These are phyloP conservation scores for Nineta flava DNA, from an alignment of 2,888 invertebrate species.

Conservation along the genomic window DNA sequence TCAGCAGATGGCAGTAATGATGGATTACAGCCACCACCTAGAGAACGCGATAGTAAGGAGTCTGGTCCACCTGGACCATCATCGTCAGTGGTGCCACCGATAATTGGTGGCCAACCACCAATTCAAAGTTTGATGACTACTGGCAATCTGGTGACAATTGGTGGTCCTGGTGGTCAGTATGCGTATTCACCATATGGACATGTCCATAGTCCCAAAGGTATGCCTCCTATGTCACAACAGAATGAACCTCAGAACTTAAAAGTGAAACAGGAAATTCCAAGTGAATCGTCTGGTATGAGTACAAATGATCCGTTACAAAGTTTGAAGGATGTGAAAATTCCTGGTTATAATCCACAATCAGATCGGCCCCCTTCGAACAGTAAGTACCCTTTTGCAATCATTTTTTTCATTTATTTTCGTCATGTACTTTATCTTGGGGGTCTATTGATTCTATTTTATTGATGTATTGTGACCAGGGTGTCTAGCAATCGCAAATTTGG, in stretches of 20 bases:
- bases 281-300: conserved; percentile 21
- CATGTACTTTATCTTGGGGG: too few species aligned
- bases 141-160: conserved; percentile 42
- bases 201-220: conserved; percentile 2
- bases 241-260: conserved; percentile 57
- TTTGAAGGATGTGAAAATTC: conserved; percentile 64
- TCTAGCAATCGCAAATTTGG: too few species aligned
- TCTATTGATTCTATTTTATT: too few species aligned
- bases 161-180: conserved; percentile 41
- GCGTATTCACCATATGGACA: conserved; percentile 5
- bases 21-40: conserved; percentile 27
- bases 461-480: too few species aligned
- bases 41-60: conserved; percentile 26
- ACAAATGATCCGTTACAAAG: conserved; percentile 53
- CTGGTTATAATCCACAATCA: conserved; percentile 46
- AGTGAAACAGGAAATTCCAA: conserved; percentile 49
- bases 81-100: conserved; percentile 25
- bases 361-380: conserved; percentile 14
- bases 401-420: background rate
- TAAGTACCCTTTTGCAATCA: background rate
- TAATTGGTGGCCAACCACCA: conserved; percentile 33
- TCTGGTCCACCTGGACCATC: conserved; percentile 25
- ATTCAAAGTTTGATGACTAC: conserved; percentile 39
- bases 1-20: conserved; percentile 23
- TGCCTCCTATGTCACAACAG: conserved; percentile 10